phyloP scores from a whole-genome alignment of 1,140 invertebrate genomes.

The Neelides sp. region DNA sequence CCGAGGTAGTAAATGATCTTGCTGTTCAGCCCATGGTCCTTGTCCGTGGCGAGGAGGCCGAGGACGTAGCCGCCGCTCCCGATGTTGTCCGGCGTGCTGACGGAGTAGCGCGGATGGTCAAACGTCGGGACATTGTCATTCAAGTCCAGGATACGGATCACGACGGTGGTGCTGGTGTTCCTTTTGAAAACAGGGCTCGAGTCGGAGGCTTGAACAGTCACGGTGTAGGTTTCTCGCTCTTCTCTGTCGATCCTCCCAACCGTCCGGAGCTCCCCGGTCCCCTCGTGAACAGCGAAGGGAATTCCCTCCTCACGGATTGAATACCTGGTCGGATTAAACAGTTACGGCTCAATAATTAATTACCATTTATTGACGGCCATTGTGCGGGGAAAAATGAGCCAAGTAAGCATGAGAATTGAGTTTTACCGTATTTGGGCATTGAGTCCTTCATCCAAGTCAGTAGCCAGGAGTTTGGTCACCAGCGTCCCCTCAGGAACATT shows the following conservation, averaged over 20 bases:
- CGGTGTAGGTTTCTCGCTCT: slow-evolving; percentile 55
- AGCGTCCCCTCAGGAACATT: slow-evolving; percentile 57
- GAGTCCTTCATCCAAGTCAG: slow-evolving; percentile 65
- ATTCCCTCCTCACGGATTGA: slow-evolving; percentile 43
- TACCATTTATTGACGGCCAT: too few species aligned
- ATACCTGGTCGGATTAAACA: too few species aligned
- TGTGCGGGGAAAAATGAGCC: too few species aligned
- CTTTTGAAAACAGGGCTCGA: slow-evolving; percentile 66
- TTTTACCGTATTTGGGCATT: slow-evolving; percentile 69
- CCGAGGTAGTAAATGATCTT: slow-evolving; percentile 61
- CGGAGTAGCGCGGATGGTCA: slow-evolving; percentile 52
- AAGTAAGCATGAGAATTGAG: too few species aligned
- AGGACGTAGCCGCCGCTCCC: slow-evolving; percentile 64
- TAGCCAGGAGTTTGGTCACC: slow-evolving; percentile 57
- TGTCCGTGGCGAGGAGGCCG: slow-evolving; percentile 66
- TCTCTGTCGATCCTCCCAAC: slow-evolving; percentile 62
- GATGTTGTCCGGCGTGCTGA: slow-evolving; percentile 65
- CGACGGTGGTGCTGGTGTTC: slow-evolving; percentile 65
- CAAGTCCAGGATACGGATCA: slow-evolving; percentile 61
- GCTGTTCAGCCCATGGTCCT: slow-evolving; percentile 64
- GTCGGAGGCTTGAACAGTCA: slow-evolving; percentile 74
- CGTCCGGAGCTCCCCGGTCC: slow-evolving; percentile 62
- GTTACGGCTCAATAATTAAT: too few species aligned
- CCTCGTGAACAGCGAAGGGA: slow-evolving; percentile 55
- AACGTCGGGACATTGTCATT: slow-evolving; percentile 81